Base-by-base conservation (phyloP, 2,113 vertebrate genomes). In the Hypanus sabinus region DNA sequence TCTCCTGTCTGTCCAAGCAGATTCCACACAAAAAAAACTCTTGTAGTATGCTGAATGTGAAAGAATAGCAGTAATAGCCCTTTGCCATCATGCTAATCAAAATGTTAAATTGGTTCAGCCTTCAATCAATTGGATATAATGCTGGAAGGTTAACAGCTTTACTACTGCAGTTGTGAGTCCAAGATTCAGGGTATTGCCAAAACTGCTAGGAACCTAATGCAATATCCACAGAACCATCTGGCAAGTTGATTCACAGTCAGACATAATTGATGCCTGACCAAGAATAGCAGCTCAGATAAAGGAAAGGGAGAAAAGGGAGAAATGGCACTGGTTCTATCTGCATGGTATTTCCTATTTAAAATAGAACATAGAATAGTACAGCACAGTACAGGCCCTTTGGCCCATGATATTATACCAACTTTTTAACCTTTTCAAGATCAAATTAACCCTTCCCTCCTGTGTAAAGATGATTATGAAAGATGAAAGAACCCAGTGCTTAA, bases 401-500 rank as follows among this genome's bases (percentile, higher is more conserved):
- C 46, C 46, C 46, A 46, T 3, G 46, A 46, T 46, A 46, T 46
- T 1, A 46, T 46, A 46, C 46, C 46, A 46, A 46, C 46, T 46
- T 46, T 46, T 46, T 46, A 46, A 46, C 46, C 46, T 46, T 3
- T 46, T 46, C 1, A 46, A 46, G 46, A 46, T 46, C 46, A 46
- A 46, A 46, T 46, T 46, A 46, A 46, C 46, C 46, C 46, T 46
- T 46, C 46, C 46, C 46, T 46, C 46, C 97, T 97, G 96, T 95
- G 96, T 95, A 33, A 96, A 95, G 95, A 95, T 97, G 97, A 97
- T 97, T 97, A 97, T 95, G 95, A 96, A 95, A 97, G 96, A 97
- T 97, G 96, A 97, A 97, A 97, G 96, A 96, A 95, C 95, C 94
- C 94, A 71, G 95, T 95, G 95, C 97, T 97, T 96, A 96, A 97